Evolutionary conservation across 2,888 invertebrate species (phyloP).

Genomic region (Cartodere bifasciata): DNA sequence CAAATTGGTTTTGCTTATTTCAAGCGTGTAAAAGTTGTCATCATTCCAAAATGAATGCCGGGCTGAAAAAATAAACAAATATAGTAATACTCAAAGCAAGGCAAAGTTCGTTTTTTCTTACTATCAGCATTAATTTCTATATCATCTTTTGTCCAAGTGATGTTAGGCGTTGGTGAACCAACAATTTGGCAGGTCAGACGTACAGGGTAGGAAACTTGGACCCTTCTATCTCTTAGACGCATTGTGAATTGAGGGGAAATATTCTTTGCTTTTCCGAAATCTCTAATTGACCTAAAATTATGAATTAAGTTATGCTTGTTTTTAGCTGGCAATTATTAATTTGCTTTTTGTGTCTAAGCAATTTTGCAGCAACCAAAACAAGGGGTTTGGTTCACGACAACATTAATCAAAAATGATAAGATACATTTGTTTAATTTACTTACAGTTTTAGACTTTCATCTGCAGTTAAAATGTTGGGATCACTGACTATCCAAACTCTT

Average conservation of each 20-base stretch:
- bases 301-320: no score
- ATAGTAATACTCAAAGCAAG: constrained; percentile 1
- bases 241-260: constrained; percentile 70
- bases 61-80: constrained; percentile 29
- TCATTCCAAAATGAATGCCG: constrained; percentile 51
- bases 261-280: constrained; percentile 25
- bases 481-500: constrained; percentile 62
- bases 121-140: constrained; percentile 46
- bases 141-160: constrained; percentile 80
- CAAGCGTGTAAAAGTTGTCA: constrained; percentile 73
- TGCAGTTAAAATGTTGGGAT: constrained; percentile 60
- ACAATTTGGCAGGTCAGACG: constrained; percentile 75
- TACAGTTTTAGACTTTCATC: constrained; percentile 62
- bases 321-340: no score
- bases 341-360: no score
- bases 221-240: constrained; percentile 70
- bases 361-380: no score
- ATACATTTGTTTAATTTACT: no score
- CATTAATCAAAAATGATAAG: no score
- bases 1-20: constrained; percentile 62
- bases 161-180: constrained; percentile 57
- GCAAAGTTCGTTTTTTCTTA: constrained; percentile 33
- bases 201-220: constrained; percentile 72
- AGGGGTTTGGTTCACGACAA: no score
- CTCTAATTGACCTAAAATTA: constrained; percentile 10